Conservation (phyloP, 1,140 invertebrate genomes). For the Drosophila oshimai region DNA sequence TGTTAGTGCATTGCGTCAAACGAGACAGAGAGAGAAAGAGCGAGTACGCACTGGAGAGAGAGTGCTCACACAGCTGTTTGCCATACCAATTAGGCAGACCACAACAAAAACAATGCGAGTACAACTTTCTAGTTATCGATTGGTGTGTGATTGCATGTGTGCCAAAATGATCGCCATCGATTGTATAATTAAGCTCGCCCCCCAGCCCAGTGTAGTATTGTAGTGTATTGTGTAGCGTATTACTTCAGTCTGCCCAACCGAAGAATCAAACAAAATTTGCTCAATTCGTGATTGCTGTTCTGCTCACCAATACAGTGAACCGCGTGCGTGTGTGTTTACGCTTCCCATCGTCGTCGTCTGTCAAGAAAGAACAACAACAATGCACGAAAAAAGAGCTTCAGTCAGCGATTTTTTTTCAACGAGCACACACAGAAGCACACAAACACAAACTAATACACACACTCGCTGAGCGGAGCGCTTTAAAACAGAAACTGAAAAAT, state of each 20-base stretch:
- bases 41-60: background rate
- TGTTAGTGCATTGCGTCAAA: constrained; percentile 33
- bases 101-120: background rate
- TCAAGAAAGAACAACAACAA: constrained; percentile 31
- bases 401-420: constrained; percentile 40
- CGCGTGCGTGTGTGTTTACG: constrained; percentile 18
- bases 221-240: constrained; percentile 21
- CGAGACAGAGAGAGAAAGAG: background rate
- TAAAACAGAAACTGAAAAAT: constrained; percentile 51
- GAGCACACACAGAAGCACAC: constrained; percentile 10
- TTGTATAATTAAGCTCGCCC: constrained; percentile 7
- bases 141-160: background rate
- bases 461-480: constrained; percentile 31
- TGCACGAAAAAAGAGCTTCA: constrained; percentile 43
- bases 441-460: constrained; percentile 4
- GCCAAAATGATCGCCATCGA: constrained; percentile 14
- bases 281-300: constrained; percentile 14
- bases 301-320: background rate
- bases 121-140: constrained; percentile 40
- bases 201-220: no score
- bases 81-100: constrained; percentile 17
- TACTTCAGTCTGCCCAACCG: constrained; percentile 1
- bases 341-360: constrained; percentile 12
- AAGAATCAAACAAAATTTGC: constrained; percentile 38
- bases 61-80: constrained; percentile 32